phyloP scores from a whole-genome alignment of 2,797 vertebrate genomes.

The Sebastes taczanowskii region DNA sequence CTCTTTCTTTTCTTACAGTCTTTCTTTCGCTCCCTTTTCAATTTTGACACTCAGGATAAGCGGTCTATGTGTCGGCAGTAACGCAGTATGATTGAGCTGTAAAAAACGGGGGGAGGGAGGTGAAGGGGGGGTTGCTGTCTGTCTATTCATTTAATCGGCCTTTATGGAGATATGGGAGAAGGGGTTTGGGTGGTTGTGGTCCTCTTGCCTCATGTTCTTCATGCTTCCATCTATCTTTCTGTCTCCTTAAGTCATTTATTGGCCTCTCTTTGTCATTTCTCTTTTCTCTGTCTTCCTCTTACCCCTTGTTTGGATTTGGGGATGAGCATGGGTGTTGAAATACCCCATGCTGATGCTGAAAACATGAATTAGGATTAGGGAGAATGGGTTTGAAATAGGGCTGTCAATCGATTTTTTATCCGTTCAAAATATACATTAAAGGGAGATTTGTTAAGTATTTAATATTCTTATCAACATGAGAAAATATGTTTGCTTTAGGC shows the following conservation, averaged over 20 bases:
- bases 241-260: slow-evolving; percentile 6
- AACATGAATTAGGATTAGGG: background rate
- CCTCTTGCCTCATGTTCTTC: slow-evolving; percentile 81
- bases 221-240: slow-evolving; percentile 1
- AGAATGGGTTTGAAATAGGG: background rate
- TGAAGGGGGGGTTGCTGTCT: slow-evolving; percentile 87
- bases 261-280: slow-evolving; percentile 11
- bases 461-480: no score
- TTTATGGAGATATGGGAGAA: slow-evolving; percentile 93
- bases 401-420: no score
- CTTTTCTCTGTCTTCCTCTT: background rate
- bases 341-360: background rate
- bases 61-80: slow-evolving; percentile 74
- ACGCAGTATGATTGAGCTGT: slow-evolving; percentile 77
- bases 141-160: slow-evolving; percentile 89
- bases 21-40: slow-evolving; percentile 96
- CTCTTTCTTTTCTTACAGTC: slow-evolving; percentile 91
- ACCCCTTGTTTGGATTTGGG: slow-evolving; percentile 1
- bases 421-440: no score
- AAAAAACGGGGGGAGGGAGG: slow-evolving; percentile 86
- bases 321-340: background rate
- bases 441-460: no score
- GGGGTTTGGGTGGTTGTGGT: slow-evolving; percentile 34
- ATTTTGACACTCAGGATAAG: slow-evolving; percentile 85
- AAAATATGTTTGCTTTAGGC: no score